phyloP scores from a whole-genome alignment of 2,113 vertebrate genomes.

The Chlamydotis undulata region DNA sequence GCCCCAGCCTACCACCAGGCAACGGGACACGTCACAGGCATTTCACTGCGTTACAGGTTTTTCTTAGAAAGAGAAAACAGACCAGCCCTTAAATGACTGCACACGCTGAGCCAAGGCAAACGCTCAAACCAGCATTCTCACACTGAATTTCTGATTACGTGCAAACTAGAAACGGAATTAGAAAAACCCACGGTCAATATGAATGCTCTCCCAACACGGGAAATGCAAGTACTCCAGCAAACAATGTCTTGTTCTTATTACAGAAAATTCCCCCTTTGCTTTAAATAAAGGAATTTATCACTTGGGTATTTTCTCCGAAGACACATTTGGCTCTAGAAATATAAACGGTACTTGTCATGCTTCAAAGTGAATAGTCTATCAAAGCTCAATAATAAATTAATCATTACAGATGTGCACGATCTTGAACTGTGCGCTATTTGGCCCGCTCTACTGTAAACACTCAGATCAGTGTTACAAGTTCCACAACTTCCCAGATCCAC shows the following conservation, averaged over 20 bases:
- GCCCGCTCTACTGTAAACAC: not conserved
- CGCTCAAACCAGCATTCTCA: not conserved
- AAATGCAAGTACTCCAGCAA: not conserved
- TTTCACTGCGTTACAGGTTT: not conserved
- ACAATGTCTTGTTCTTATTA: not conserved
- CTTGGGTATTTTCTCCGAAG: not conserved
- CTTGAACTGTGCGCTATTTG: not conserved
- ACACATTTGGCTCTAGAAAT: not conserved
- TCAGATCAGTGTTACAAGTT: not conserved
- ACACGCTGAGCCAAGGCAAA: not conserved
- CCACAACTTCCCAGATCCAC: not conserved
- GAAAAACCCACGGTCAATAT: not conserved
- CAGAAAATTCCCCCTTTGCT: not conserved
- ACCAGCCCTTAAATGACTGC: not conserved
- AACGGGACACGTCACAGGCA: not conserved
- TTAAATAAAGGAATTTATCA: not conserved
- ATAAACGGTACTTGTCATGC: not conserved
- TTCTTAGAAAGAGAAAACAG: constrained; percentile 38
- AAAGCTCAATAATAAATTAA: not conserved
- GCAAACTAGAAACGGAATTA: not conserved
- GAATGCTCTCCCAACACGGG: not conserved
- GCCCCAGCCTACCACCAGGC: not conserved
- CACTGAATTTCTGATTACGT: not conserved
- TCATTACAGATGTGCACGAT: not conserved
- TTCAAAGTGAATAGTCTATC: not conserved